These are phyloP conservation scores for Gasterosteus aculeatus DNA, from an alignment of 2,113 vertebrate species.

Conservation along the genomic window DNA sequence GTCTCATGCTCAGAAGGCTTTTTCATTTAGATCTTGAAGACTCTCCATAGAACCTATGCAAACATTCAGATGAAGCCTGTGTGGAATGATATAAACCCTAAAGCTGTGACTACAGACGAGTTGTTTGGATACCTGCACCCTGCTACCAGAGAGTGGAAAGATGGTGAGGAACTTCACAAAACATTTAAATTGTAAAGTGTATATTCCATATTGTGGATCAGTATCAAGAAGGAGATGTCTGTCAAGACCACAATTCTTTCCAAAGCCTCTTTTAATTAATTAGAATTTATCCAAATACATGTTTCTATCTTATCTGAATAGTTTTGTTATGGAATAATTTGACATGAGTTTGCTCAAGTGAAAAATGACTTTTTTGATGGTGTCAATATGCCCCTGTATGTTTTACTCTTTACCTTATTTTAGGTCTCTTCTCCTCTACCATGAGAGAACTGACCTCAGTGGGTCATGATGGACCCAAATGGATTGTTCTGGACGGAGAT, in stretches of 20 bases:
- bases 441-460: slow-evolving; percentile 80
- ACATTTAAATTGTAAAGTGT: slow-evolving; percentile 16
- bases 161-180: slow-evolving; percentile 70
- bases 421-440: slow-evolving; percentile 82
- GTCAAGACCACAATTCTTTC: slow-evolving; percentile 27
- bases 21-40: slow-evolving; percentile 78
- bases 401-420: not conserved
- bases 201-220: slow-evolving; percentile 19
- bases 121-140: slow-evolving; percentile 82
- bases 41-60: slow-evolving; percentile 74
- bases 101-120: slow-evolving; percentile 81
- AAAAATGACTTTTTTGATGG: not conserved
- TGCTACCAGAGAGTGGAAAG: slow-evolving; percentile 82
- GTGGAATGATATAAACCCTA: slow-evolving; percentile 80
- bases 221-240: slow-evolving; percentile 32
- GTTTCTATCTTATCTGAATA: not conserved
- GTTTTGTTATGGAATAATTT: slow-evolving; percentile 1
- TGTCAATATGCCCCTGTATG: not conserved
- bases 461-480: slow-evolving; percentile 75
- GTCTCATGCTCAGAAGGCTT: not conserved
- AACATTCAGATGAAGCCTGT: slow-evolving; percentile 80
- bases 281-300: slow-evolving; percentile 15
- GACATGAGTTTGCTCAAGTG: slow-evolving; percentile 1
- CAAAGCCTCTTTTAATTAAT: slow-evolving; percentile 26
- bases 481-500: slow-evolving; percentile 83